Base-by-base conservation (phyloP, 2,797 vertebrate genomes). In the Hapalemur alaotrensis region DNA sequence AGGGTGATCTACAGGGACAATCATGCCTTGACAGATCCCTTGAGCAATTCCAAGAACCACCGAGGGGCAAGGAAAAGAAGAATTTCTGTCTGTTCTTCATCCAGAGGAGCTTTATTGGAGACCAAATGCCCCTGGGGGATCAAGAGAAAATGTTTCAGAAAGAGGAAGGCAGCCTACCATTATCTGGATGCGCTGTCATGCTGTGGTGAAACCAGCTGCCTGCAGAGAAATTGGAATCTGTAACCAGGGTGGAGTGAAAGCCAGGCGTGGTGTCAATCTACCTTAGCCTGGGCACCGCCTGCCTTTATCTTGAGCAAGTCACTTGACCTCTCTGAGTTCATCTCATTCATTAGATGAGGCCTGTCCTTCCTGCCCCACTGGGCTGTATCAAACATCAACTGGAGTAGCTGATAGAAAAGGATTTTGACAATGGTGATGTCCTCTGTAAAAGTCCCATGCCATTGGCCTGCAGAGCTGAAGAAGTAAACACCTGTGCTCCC, bases 151-250 rank as follows among this genome's bases (percentile, higher is more conserved):
- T 17, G 23, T 76, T 70, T 61, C 76, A 2, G 46, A 50, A 7
- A 2, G 20, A 78, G 35, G 4, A 14, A 9, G 8, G 11, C 1
- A 38, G 67, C 41, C 43, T 69, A 35, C 28, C 48, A 2, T 3
- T 54, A 54, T 12, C 28, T 13, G 54, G 63, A 41, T 0, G 0
- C 20, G 5, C 3, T 0, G 2, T 23, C 50, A 2, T 5, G 1
- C n/a, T 22, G 18, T 7, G 8, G 52, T 1, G 0, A 38, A 79
- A 20, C 38, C 46, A 17, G 46, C 14, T 48, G 52, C 59, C 79
- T 65, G 28, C 59, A 17, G 63, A 85, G 73, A 89, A 30, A 22
- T 11, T 9, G 35, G 25, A 30, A 38, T 12, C 30, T 12, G 48
- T 22, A 69, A 23, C 28, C 28, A 9, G 79, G 48, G 23, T 0